Percentiles rank a stretch among this genome's conserved stretches.
These are phyloP conservation scores for Thamnaconus septentrionalis DNA, from an alignment of 2,113 vertebrate genomes.

Conservation along the genomic window DNA sequence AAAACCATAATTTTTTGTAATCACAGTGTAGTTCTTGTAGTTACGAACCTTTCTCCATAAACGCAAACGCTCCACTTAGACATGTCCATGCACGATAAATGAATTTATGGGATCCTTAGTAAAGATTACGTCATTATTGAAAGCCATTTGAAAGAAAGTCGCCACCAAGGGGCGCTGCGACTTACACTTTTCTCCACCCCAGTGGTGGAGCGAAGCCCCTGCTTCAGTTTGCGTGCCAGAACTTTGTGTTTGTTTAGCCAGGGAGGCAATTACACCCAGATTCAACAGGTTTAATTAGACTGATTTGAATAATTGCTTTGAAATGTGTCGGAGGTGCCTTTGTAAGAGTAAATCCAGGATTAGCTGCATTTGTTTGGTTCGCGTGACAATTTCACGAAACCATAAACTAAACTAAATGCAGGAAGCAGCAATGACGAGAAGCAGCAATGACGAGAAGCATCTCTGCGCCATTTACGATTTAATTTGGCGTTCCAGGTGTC, in stretches of 20 bases:
- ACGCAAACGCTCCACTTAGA: not conserved
- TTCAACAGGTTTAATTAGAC: constrained; percentile 74
- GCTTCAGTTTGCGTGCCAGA: constrained; percentile 57
- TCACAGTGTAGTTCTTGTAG: too few species aligned
- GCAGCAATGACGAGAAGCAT: constrained; percentile 12
- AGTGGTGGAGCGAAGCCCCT: constrained; percentile 17
- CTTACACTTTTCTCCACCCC: constrained; percentile 30
- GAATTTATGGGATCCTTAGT: not conserved
- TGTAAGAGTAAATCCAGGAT: constrained; percentile 61
- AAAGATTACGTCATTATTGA: constrained; percentile 60
- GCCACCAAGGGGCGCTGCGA: constrained; percentile 61
- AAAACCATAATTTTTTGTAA: too few species aligned
- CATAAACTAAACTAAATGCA: constrained; percentile 33
- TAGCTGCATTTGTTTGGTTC: constrained; percentile 48
- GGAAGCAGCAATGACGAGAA: constrained; percentile 37
- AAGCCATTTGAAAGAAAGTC: not conserved
- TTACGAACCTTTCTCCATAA: not conserved
- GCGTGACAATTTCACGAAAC: constrained; percentile 39
- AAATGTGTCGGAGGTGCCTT: constrained; percentile 60
- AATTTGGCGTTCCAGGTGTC: too few species aligned
- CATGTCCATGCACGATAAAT: not conserved
- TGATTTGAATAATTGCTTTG: constrained; percentile 74
- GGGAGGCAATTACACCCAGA: constrained; percentile 72
- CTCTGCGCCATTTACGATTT: too few species aligned
- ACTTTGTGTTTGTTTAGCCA: constrained; percentile 73